Percentiles rank a stretch among this genome's conserved stretches.
These are phyloP conservation scores for Bettongia penicillata DNA, from an alignment of 2,113 vertebrate species.

Conservation along the genomic window DNA sequence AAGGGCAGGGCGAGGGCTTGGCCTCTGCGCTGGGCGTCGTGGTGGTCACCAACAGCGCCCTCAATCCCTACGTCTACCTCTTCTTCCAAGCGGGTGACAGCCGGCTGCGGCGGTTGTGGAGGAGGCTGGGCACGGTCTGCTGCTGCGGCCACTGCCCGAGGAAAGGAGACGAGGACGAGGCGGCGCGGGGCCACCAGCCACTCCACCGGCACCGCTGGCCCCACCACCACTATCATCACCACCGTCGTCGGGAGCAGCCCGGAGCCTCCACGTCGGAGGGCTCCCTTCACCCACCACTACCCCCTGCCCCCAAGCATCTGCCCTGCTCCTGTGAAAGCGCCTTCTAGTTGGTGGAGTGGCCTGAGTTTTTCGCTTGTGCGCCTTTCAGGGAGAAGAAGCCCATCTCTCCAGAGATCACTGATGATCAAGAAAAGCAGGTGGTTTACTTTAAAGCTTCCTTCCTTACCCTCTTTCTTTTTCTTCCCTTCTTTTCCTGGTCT, in stretches of 20 bases:
- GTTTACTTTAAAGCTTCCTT: not conserved
- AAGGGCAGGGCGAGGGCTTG: slow-evolving; percentile 64
- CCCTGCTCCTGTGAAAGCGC: slow-evolving; percentile 74
- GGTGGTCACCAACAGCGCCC: slow-evolving; percentile 74
- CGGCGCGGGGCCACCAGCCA: slow-evolving; percentile 15
- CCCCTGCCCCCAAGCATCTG: slow-evolving; percentile 57
- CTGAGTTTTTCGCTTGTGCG: not conserved
- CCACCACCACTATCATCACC: slow-evolving; percentile 68
- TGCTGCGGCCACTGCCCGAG: slow-evolving; percentile 30
- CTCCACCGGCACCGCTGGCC: slow-evolving; percentile 75
- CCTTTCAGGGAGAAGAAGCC: not conserved
- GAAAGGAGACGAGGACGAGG: slow-evolving; percentile 11
- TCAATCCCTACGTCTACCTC: slow-evolving; percentile 83
- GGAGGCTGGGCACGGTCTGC: slow-evolving; percentile 13
- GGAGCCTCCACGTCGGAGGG: not conserved
- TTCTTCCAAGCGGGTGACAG: slow-evolving; percentile 73
- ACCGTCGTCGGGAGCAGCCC: slow-evolving; percentile 35
- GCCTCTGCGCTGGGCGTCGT: slow-evolving; percentile 73
- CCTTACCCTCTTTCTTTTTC: not conserved
- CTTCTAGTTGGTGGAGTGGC: slow-evolving; percentile 50
- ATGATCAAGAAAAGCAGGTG: not conserved
- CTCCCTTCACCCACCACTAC: slow-evolving; percentile 42
- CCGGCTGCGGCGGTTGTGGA: slow-evolving; percentile 34
- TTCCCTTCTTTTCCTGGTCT: not conserved
- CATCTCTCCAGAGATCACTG: not conserved